Base-by-base conservation (phyloP, 2,888 invertebrate species). In the Pterostichus madidus region DNA sequence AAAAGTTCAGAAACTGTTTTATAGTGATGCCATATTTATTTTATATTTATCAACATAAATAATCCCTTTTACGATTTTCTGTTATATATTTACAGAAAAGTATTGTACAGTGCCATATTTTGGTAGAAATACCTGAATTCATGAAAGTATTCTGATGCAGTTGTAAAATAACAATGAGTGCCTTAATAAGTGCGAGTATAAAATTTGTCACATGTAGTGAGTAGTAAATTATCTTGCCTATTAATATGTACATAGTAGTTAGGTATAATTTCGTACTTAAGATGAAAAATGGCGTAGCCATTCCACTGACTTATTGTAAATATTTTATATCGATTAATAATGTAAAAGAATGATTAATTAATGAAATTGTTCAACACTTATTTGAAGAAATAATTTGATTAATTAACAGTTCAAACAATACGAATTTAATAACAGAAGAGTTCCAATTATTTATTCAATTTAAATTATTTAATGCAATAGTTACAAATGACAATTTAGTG, bases 251-350 rank as follows among this genome's bases (percentile, higher is more conserved):
- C 39, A 73, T 73, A 80, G n/a, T 78, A 75, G 75, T 35, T 77
- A 56, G 15, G 8, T 79, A 49, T 79, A 52, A 81, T 75, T 59
- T 81, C 46, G 81, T 81, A 81, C 81, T 81, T 81, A 81, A 81
- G 56, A 44, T 79, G 39, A 35, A 52, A 80, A 75, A 81, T 81
- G 73, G 81, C 81, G 7, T 75, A 81, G 59, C 81, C 73, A 75
- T 75, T 81, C 46, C 59, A 81, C 35, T 80, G 71, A 73, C 49
- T 75, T 71, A 61, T 61, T 81, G 81, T 81, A 81, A 64, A 81
- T 81, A 81, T 49, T 53, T 71, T 68, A 78, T 71, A 46, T 71
- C 46, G 17, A 46, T 71, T 71, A 68, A 68, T 15, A 15, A 52
- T 64, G 13, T 64, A 61, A 64, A 56, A 56, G 13, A n/a, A 49